These are phyloP conservation scores for Ranitomeya imitator DNA, from an alignment of 2,113 vertebrate genomes.

Conservation along the genomic window DNA sequence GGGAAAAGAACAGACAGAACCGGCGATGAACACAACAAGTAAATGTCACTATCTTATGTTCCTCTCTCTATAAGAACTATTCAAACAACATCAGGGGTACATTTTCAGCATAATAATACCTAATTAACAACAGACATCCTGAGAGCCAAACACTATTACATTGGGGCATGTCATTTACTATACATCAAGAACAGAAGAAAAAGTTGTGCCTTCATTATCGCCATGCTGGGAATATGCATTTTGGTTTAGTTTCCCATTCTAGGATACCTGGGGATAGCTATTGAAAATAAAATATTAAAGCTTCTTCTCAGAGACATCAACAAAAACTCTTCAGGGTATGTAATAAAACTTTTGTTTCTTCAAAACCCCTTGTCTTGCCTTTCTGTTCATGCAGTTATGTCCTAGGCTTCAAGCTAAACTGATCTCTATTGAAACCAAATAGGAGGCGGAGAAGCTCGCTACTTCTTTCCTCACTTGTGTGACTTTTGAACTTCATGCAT, in stretches of 20 bases:
- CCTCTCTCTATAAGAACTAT: neutral
- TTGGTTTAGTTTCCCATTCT: neutral
- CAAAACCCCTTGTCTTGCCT: neutral
- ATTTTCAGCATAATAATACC: neutral
- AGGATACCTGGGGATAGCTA: neutral
- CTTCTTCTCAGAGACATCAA: neutral
- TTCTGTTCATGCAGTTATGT: neutral
- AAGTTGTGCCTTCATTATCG: neutral
- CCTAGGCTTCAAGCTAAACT: neutral
- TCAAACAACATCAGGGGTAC: neutral
- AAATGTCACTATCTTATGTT: neutral
- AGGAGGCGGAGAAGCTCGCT: neutral
- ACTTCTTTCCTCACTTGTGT: neutral
- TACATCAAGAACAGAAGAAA: neutral
- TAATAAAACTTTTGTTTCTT: neutral
- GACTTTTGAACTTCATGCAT: neutral
- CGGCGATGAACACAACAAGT: neutral
- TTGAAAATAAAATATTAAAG: constrained; percentile 7
- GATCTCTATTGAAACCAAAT: neutral
- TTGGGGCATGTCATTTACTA: neutral
- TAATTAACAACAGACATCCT: neutral
- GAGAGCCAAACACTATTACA: neutral
- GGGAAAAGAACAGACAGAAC: constrained; percentile 1
- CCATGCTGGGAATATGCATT: neutral
- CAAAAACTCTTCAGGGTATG: neutral